phyloP scores from a whole-genome alignment of 1,140 invertebrate genomes.

The Lanistes nyassanus region DNA sequence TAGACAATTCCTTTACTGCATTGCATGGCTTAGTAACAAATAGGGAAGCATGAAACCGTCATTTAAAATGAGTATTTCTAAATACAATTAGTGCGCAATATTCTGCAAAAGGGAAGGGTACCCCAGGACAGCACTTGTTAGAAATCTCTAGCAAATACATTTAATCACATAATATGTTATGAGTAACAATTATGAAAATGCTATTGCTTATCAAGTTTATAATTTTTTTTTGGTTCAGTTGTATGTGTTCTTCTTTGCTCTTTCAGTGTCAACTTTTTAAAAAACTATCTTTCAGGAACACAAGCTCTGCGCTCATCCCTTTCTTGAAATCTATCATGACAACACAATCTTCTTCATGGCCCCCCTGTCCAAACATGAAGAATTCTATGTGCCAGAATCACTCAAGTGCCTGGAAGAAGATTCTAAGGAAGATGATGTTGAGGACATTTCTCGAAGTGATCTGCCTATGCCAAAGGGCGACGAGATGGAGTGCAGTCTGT shows the following conservation, averaged over 20 bases:
- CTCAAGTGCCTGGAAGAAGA: slow-evolving; percentile 1
- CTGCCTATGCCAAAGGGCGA: not conserved
- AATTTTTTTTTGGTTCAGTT: not conserved
- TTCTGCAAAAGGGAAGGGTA: no score
- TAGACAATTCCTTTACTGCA: no score
- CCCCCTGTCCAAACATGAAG: slow-evolving; percentile 67
- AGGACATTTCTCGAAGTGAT: not conserved
- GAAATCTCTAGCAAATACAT: no score
- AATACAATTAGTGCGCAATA: no score
- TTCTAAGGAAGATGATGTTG: not conserved
- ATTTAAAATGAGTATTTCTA: no score
- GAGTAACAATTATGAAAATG: not conserved
- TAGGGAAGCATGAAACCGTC: no score
- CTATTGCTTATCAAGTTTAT: not conserved
- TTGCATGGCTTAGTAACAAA: no score
- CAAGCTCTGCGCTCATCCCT: slow-evolving; percentile 68
- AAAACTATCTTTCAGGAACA: slow-evolving; percentile 56
- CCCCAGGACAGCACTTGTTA: no score
- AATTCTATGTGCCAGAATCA: slow-evolving; percentile 67
- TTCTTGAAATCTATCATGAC: slow-evolving; percentile 67
- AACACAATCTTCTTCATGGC: slow-evolving; percentile 65
- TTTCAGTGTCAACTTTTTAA: not conserved
- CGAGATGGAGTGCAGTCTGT: slow-evolving; percentile 3
- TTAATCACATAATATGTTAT: not conserved
- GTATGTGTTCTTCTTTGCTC: no score